These are phyloP conservation scores for Anthonomus grandis DNA, from an alignment of 1,140 invertebrate genomes.

Conservation along the genomic window DNA sequence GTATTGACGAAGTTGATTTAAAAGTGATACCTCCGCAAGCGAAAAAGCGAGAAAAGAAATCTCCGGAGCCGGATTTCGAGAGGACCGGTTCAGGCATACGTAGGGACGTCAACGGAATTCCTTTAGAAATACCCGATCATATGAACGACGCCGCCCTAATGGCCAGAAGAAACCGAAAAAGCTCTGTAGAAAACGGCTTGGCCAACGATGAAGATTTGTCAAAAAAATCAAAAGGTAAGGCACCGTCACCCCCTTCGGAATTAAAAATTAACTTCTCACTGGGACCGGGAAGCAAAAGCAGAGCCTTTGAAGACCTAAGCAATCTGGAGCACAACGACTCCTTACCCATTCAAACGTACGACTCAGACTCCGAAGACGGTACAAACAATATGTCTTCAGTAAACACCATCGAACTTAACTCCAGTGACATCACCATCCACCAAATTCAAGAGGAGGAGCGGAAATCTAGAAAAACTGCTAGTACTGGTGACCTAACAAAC, in stretches of 20 bases:
- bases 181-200: conserved; percentile 41
- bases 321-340: conserved; percentile 8
- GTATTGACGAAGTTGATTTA: conserved; percentile 47
- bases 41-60: conserved; percentile 43
- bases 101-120: conserved; percentile 58
- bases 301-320: conserved; percentile 18
- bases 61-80: conserved; percentile 42
- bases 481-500: conserved; percentile 74
- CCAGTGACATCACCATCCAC: conserved; percentile 72
- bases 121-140: conserved; percentile 63
- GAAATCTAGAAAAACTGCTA: conserved; percentile 72
- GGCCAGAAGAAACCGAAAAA: conserved; percentile 64
- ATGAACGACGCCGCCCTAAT: conserved; percentile 68
- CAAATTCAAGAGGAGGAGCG: conserved; percentile 60
- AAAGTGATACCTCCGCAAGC: conserved; percentile 30
- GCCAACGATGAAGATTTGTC: conserved; percentile 50
- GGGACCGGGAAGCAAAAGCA: conserved; percentile 15
- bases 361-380: conserved; percentile 54
- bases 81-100: conserved; percentile 53
- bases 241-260: conserved; percentile 61
- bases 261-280: conserved; percentile 27
- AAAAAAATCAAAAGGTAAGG: conserved; percentile 69
- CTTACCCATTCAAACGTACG: conserved; percentile 25
- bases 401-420: conserved; percentile 66
- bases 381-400: conserved; percentile 49